Conservation (phyloP, 2,888 invertebrate genomes). For the Teleogryllus oceanicus region DNA sequence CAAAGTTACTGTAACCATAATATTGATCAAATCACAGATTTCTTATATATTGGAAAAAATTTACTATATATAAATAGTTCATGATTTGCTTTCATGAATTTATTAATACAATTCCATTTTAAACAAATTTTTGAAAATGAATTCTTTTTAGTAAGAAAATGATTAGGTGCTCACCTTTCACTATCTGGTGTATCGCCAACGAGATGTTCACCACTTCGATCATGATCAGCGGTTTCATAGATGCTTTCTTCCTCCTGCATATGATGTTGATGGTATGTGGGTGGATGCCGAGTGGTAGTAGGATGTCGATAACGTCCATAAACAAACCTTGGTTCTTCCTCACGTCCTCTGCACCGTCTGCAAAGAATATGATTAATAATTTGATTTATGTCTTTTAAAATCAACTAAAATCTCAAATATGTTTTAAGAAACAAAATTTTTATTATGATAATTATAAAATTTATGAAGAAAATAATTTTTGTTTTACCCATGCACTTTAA, state of each 20-base stretch:
- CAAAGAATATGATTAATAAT: neutral
- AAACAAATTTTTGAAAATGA: neutral
- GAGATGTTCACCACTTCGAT: slow-evolving; percentile 59
- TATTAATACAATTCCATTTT: no score
- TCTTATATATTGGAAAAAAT: no score
- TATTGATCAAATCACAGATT: no score
- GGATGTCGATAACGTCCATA: slow-evolving; percentile 60
- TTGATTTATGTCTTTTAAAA: no score
- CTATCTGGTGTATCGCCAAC: slow-evolving; percentile 82
- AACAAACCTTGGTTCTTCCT: slow-evolving; percentile 66
- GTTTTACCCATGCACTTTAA: no score
- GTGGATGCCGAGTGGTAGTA: slow-evolving; percentile 52
- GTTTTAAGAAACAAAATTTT: no score
- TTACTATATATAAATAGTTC: no score
- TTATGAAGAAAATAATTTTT: no score
- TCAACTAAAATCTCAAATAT: no score
- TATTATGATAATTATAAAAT: no score
- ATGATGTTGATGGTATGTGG: slow-evolving; percentile 54
- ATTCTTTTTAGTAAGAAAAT: neutral
- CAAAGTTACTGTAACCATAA: no score
- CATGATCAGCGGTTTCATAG: slow-evolving; percentile 80
- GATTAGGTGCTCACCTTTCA: slow-evolving; percentile 67
- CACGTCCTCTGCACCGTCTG: slow-evolving; percentile 50
- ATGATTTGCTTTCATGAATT: no score
- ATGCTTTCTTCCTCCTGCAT: slow-evolving; percentile 76